Evolutionary conservation across 2,888 invertebrate species (phyloP).

Genomic region (Fissipunctia ypsillon): DNA sequence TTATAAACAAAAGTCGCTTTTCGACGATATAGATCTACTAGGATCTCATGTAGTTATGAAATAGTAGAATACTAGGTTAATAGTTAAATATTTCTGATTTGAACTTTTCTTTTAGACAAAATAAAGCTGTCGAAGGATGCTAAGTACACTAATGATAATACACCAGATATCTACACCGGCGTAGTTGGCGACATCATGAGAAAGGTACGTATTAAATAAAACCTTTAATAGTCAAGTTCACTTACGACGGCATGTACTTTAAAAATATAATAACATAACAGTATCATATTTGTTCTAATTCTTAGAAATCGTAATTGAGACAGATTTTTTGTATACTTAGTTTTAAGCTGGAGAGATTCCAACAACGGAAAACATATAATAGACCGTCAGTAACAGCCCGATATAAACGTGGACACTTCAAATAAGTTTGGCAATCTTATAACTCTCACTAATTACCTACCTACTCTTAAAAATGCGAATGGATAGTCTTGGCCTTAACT

Average conservation of each 20-base stretch:
- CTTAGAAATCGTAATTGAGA: neutral
- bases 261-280: neutral
- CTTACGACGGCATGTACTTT: too few species aligned
- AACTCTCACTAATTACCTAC: neutral
- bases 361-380: neutral
- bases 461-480: neutral
- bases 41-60: neutral
- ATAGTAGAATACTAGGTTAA: neutral
- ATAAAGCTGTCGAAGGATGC: conserved; percentile 96
- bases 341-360: neutral
- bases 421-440: neutral
- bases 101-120: conserved; percentile 91
- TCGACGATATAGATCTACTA: neutral
- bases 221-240: neutral
- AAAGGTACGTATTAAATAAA: conserved; percentile 90
- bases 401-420: neutral
- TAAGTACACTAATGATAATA: conserved; percentile 95
- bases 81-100: neutral
- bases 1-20: too few species aligned
- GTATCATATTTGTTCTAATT: neutral
- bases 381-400: neutral
- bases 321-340: neutral
- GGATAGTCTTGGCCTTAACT: neutral
- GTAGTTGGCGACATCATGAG: conserved; percentile 96
- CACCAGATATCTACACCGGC: conserved; percentile 96